Percentiles rank a stretch among this genome's conserved stretches.
Evolutionary conservation across 2,888 invertebrate genomes (phyloP).

Genomic region (Campaea margaritaria): DNA sequence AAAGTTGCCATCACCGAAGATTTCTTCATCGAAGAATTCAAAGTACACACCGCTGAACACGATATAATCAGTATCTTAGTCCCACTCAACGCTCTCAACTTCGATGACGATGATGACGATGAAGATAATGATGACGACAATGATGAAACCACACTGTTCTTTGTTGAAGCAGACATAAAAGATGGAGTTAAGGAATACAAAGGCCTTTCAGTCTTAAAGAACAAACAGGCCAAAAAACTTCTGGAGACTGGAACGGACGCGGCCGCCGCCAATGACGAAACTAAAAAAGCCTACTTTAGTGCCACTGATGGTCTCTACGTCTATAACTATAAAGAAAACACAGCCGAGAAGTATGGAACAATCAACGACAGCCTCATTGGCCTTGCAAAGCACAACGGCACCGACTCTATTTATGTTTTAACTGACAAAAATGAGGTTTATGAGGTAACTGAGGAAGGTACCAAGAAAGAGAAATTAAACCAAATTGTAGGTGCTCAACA

Average conservation of each 20-base stretch:
- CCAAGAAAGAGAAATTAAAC: slow-evolving; percentile 56
- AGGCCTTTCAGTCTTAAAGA: slow-evolving; percentile 54
- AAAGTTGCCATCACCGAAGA: slow-evolving; percentile 15
- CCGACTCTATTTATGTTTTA: slow-evolving; percentile 61
- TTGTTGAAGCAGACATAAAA: slow-evolving; percentile 49
- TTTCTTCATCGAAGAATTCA: slow-evolving; percentile 30
- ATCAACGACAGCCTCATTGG: slow-evolving; percentile 58
- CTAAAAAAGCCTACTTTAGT: slow-evolving; percentile 47
- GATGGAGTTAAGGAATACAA: slow-evolving; percentile 48
- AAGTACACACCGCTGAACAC: slow-evolving; percentile 48
- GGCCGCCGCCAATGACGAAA: slow-evolving; percentile 47
- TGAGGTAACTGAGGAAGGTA: slow-evolving; percentile 65
- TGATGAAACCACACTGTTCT: slow-evolving; percentile 20
- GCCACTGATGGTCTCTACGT: slow-evolving; percentile 55
- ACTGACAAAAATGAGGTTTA: slow-evolving; percentile 60
- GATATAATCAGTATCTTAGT: slow-evolving; percentile 54
- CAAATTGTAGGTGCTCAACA: slow-evolving; percentile 58
- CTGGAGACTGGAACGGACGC: slow-evolving; percentile 56
- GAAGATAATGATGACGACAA: slow-evolving; percentile 22
- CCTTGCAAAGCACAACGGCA: slow-evolving; percentile 56
- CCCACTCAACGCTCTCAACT: slow-evolving; percentile 49
- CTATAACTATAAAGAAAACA: slow-evolving; percentile 47
- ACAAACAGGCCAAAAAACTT: slow-evolving; percentile 48
- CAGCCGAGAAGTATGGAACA: slow-evolving; percentile 58
- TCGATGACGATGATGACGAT: slow-evolving; percentile 28